Evolutionary conservation across 2,888 invertebrate species (phyloP), one percentile per base, ranked within the genome.

Genomic region (Drosophila kambysellisi): DNA sequence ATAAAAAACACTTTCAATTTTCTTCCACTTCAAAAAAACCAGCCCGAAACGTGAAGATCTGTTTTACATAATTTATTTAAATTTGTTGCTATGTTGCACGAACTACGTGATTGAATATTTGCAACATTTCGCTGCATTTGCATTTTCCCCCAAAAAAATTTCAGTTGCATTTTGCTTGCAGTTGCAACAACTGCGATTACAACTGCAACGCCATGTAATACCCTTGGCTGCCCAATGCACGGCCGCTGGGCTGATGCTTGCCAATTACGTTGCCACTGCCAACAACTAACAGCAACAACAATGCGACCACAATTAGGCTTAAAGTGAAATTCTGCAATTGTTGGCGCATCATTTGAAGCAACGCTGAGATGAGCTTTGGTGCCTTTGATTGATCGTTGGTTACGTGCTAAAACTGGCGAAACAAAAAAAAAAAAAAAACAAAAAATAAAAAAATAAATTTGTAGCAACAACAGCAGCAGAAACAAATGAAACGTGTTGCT

Each of bases 41-140:
- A 66, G 58, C 53, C 60, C 30, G 61, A 81, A 72, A 82, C 71
- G 66, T 79, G 75, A 62, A 75, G 57, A 58, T 56, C 15, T 61
- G 67, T 74, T 86, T 88, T 81, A 90, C 81, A 90, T 83, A 88
- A 88, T 90, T 88, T 88, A 88, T 88, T 89, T 76, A 86, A 89
- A 80, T 85, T 89, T 83, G 41, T 68, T 64, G 64, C 50, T 81
- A 60, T 81, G 81, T 86, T 83, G 86, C 86, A 87, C 90, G 86
- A 87, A 86, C 66, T 83, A 88, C 90, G 90, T 87, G 86, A 87
- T 87, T 88, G 89, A 87, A 88, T 81, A 87, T 87, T 90, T 88
- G 79, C 88, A 85, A 88, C 85, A 88, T 88, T 85, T 85, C 72
- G 85, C 58, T 65, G 70, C 73, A 68, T 78, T 79, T 71, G 72